Evolutionary conservation across 2,888 invertebrate genomes (phyloP).

Genomic region (Xylota segnis): DNA sequence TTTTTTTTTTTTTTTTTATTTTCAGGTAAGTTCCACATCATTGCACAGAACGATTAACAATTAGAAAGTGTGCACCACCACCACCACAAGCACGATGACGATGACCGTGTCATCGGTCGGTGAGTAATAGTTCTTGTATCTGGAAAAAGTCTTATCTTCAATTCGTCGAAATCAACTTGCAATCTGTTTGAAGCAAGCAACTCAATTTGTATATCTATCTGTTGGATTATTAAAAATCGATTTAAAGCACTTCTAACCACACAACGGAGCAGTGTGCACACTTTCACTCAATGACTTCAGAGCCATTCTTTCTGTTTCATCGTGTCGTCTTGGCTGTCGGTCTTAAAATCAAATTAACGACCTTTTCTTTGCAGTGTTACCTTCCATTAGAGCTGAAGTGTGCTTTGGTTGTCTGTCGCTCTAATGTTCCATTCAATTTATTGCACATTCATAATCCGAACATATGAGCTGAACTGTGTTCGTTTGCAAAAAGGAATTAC

Average conservation of each 20-base stretch:
- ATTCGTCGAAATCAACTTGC: slow-evolving; percentile 25
- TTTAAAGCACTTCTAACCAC: slow-evolving; percentile 28
- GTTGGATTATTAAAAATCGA: slow-evolving; percentile 64
- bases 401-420: slow-evolving; percentile 29
- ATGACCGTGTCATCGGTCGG: slow-evolving; percentile 1
- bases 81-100: neutral
- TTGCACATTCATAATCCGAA: slow-evolving; percentile 51
- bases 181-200: slow-evolving; percentile 8
- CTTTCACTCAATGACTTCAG: slow-evolving; percentile 47
- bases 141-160: slow-evolving; percentile 26
- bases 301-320: slow-evolving; percentile 3
- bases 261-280: neutral
- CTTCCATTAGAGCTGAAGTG: slow-evolving; percentile 38
- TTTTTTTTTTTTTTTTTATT: slow-evolving; percentile 35
- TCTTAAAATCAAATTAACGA: slow-evolving; percentile 60
- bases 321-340: slow-evolving; percentile 9
- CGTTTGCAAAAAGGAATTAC: slow-evolving; percentile 5
- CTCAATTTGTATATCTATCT: slow-evolving; percentile 38
- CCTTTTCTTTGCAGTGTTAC: slow-evolving; percentile 27
- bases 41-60: slow-evolving; percentile 53
- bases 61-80: slow-evolving; percentile 58
- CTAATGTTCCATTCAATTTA: slow-evolving; percentile 58
- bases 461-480: slow-evolving; percentile 24
- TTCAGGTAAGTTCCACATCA: slow-evolving; percentile 71
- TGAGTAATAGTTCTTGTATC: slow-evolving; percentile 42